Evolutionary conservation across 2,888 invertebrate species (phyloP), one percentile per base, ranked within the genome.

Genomic region (Heliconius ethilla): DNA sequence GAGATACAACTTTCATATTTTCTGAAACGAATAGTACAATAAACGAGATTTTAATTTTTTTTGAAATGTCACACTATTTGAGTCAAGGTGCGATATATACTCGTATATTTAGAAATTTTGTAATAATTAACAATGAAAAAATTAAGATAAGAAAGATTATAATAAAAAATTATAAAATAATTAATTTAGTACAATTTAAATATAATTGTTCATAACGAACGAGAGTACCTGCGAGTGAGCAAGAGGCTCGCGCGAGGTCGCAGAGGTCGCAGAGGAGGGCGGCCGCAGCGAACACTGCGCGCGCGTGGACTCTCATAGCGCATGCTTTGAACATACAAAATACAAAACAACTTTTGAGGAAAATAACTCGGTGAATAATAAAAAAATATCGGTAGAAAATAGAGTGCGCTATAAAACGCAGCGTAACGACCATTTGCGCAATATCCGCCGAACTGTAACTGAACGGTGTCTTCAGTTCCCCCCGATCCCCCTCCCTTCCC

Each of bases 371-470:
- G 75, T 65, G 40, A 69, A 66, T 75, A 70, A 77, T 80, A 80
- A 77, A 80, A 77, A 79, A 76, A 62, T 77, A 77, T 75, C 29
- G 77, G 67, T 75, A 75, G 75, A 75, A 77, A 79, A 79, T 73
- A 75, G 73, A 77, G 75, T 67, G 62, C 59, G 72, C 78, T 72
- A 81, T 80, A 81, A 81, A 80, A 73, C 75, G 79, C 75, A 77
- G 75, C 55, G 65, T 77, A 70, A 75, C 78, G 78, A 75, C 69
- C 70, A 67, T 70, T 70, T 75, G 74, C 70, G 75, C 81, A 82
- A 82, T 82, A 80, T 79, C 77, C 75, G 76, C 74, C 77, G 29
- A 74, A 79, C 75, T 78, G 75, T 78, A 77, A 82, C 66, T 69
- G 75, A 13, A 51, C n/a, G n/a, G n/a, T n/a, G n/a, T n/a, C n/a